These are phyloP conservation scores for Catotricha subobsoleta DNA, from an alignment of 2,888 invertebrate species.

Conservation along the genomic window DNA sequence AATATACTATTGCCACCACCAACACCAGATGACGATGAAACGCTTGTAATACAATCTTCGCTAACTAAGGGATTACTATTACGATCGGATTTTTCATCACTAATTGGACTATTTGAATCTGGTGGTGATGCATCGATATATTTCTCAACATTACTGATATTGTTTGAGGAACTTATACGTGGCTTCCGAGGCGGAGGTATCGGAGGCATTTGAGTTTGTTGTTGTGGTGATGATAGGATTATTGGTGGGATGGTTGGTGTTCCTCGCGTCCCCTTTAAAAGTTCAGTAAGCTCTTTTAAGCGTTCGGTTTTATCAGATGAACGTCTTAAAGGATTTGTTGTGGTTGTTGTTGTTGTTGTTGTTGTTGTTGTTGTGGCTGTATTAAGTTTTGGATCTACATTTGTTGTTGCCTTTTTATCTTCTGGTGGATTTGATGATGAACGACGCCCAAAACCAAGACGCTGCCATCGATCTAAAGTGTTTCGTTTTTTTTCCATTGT, in stretches of 20 bases:
- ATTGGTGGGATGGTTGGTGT: slow-evolving; percentile 4
- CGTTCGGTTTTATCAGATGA: slow-evolving; percentile 49
- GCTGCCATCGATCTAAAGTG: slow-evolving; percentile 69
- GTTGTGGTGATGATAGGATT: slow-evolving; percentile 33
- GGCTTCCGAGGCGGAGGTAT: slow-evolving; percentile 36
- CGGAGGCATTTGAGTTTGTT: slow-evolving; percentile 31
- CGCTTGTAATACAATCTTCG: neutral
- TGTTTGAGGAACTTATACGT: slow-evolving; percentile 24
- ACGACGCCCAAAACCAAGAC: slow-evolving; percentile 47
- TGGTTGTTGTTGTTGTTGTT: slow-evolving; percentile 7
- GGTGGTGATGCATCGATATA: slow-evolving; percentile 1
- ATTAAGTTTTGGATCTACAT: slow-evolving; percentile 6
- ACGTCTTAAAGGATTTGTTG: slow-evolving; percentile 22
- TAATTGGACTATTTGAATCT: neutral
- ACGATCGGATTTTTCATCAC: slow-evolving; percentile 10
- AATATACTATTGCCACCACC: slow-evolving; percentile 16
- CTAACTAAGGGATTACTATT: neutral
- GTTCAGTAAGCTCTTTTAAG: slow-evolving; percentile 57
- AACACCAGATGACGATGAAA: slow-evolving; percentile 19
- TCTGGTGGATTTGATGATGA: slow-evolving; percentile 18
- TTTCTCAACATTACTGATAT: slow-evolving; percentile 6
- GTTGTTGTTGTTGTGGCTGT: no score
- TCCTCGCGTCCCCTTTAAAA: slow-evolving; percentile 40
- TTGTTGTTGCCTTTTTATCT: slow-evolving; percentile 4
- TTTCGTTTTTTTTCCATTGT: slow-evolving; percentile 34